Percentiles rank a stretch among this genome's conserved stretches.
phyloP scores from a whole-genome alignment of 92 coral and sea anemone genomes.

The Palythoa caribaeorum region DNA sequence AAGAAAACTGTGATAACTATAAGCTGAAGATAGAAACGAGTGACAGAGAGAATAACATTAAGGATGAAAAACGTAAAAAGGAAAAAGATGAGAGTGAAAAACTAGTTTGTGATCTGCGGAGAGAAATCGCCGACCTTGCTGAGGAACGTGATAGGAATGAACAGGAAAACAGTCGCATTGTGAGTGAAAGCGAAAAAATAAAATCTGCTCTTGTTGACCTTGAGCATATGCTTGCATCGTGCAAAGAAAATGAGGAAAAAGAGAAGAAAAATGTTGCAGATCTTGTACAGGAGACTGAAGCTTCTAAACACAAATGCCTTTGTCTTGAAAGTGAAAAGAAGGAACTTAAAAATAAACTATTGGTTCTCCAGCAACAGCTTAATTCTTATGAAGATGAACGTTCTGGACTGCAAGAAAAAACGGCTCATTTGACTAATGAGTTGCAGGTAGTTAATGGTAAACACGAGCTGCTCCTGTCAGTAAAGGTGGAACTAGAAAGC shows the following conservation, averaged over 20 bases:
- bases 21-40: conserved; percentile 49
- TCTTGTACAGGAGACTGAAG: conserved; percentile 54
- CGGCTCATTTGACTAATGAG: conserved; percentile 5
- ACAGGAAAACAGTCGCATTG: conserved; percentile 38
- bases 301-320: conserved; percentile 43
- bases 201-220: conserved; percentile 12
- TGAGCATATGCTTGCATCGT: conserved; percentile 23
- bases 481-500: conserved; percentile 1
- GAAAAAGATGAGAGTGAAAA: conserved; percentile 49
- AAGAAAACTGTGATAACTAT: conserved; percentile 61
- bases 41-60: conserved; percentile 46
- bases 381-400: conserved; percentile 10
- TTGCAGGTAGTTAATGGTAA: background rate
- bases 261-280: conserved; percentile 10
- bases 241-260: conserved; percentile 12
- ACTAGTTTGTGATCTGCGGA: conserved; percentile 58
- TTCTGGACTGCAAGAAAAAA: conserved; percentile 3
- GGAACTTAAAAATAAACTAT: background rate
- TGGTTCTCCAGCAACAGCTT: background rate
- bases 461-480: background rate
- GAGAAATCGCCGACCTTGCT: conserved; percentile 29
- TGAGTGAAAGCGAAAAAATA: conserved; percentile 44
- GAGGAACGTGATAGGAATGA: conserved; percentile 28
- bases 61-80: conserved; percentile 44
- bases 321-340: conserved; percentile 1